Conservation (phyloP, 2,888 invertebrate genomes). For the Sphaerophoria rueppellii region DNA sequence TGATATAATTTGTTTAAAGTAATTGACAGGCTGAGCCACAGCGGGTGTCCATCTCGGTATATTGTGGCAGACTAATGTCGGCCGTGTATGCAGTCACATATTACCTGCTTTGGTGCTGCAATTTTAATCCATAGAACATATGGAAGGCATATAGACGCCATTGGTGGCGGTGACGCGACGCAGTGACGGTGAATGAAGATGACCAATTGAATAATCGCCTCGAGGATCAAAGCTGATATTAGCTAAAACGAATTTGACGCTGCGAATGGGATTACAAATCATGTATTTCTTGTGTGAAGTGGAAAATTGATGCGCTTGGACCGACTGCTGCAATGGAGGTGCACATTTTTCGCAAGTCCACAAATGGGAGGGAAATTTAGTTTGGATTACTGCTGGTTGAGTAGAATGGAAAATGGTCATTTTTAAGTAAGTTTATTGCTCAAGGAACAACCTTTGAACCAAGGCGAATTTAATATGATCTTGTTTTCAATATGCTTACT, state of each 20-base stretch:
- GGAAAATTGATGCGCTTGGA: slow-evolving; percentile 52
- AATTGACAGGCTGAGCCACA: slow-evolving; percentile 76
- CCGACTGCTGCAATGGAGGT: background rate
- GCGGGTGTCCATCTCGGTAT: slow-evolving; percentile 75
- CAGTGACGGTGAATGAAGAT: slow-evolving; percentile 76
- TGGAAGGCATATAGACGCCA: slow-evolving; percentile 76
- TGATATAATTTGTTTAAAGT: slow-evolving; percentile 77
- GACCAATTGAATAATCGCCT: slow-evolving; percentile 73
- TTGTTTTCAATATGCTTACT: background rate
- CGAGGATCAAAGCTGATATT: slow-evolving; percentile 67
- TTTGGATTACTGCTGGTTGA: slow-evolving; percentile 44
- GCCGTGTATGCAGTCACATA: slow-evolving; percentile 51
- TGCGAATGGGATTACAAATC: slow-evolving; percentile 70
- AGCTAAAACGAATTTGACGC: slow-evolving; percentile 71
- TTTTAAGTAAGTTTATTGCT: background rate
- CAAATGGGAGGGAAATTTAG: slow-evolving; percentile 24
- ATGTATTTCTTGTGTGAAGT: slow-evolving; percentile 51
- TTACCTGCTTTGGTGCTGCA: slow-evolving; percentile 53
- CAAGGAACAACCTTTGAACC: slow-evolving; percentile 31
- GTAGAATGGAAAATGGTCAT: slow-evolving; percentile 18
- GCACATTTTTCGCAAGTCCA: slow-evolving; percentile 1
- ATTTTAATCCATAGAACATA: slow-evolving; percentile 78
- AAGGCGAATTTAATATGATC: slow-evolving; percentile 33
- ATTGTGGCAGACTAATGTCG: slow-evolving; percentile 53
- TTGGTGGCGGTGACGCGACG: slow-evolving; percentile 75